These are phyloP conservation scores for Diaperis boleti DNA, from an alignment of 2,888 invertebrate species.

Conservation along the genomic window DNA sequence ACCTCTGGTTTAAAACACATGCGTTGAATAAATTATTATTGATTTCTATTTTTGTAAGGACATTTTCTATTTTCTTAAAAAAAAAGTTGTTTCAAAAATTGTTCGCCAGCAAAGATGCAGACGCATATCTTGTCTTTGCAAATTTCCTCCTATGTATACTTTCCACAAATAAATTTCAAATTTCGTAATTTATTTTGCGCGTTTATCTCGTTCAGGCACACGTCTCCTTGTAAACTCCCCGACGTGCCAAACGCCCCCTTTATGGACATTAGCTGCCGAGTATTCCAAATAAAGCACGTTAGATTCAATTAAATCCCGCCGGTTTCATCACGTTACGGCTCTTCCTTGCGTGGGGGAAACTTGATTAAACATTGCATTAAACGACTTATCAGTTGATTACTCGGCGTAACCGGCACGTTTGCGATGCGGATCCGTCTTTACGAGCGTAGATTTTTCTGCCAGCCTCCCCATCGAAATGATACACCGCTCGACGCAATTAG, in stretches of 20 bases:
- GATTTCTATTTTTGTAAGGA: no score
- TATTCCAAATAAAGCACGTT: constrained; percentile 51
- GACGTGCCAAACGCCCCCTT: constrained; percentile 47
- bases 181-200: no score
- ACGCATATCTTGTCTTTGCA: no score
- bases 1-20: no score
- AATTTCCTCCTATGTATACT: no score
- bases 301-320: constrained; percentile 57
- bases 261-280: constrained; percentile 57
- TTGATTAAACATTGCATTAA: constrained; percentile 59
- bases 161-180: no score
- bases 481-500: constrained; percentile 25
- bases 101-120: no score
- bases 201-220: no score
- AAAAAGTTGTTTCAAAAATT: no score
- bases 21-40: no score
- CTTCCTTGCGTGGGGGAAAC: constrained; percentile 39
- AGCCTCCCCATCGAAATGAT: constrained; percentile 29
- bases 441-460: constrained; percentile 38
- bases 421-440: constrained; percentile 36
- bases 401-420: constrained; percentile 43
- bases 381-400: constrained; percentile 57
- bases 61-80: no score
- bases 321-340: constrained; percentile 44
- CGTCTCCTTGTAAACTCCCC: constrained; percentile 32